Conservation (phyloP, 2,888 invertebrate species). For the Drosophila mercatorum region DNA sequence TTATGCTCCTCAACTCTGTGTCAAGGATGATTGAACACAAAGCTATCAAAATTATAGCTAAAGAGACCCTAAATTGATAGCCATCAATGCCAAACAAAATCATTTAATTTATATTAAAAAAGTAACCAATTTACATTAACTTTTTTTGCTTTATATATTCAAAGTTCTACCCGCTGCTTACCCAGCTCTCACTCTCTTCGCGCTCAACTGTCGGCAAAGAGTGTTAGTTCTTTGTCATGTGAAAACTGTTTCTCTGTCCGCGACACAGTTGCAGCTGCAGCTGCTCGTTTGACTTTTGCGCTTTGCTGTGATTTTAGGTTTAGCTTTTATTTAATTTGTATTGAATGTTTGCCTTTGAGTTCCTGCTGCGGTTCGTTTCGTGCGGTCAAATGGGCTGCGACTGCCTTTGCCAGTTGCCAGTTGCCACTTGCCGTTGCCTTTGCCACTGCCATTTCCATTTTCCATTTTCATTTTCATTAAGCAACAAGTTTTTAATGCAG, state of each 20-base stretch:
- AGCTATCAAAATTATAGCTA: too few relatives aligned
- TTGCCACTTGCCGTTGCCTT: background rate
- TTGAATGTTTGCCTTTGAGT: constrained; percentile 65
- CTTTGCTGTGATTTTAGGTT: constrained; percentile 34
- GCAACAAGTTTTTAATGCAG: constrained; percentile 69
- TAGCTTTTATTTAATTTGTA: constrained; percentile 65
- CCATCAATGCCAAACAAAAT: too few relatives aligned
- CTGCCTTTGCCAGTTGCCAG: background rate
- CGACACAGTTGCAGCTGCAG: constrained; percentile 3
- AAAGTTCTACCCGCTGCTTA: too few relatives aligned
- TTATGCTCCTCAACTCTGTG: too few relatives aligned
- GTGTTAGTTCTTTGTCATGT: background rate
- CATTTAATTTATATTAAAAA: too few relatives aligned
- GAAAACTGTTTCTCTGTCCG: background rate
- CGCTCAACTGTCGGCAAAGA: background rate
- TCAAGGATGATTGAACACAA: too few relatives aligned
- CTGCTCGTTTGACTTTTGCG: constrained; percentile 16
- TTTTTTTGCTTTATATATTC: too few relatives aligned
- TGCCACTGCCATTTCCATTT: constrained; percentile 14
- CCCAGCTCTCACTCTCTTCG: too few relatives aligned
- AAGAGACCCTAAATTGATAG: too few relatives aligned
- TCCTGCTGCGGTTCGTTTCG: constrained; percentile 46
- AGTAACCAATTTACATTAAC: too few relatives aligned
- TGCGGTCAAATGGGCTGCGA: constrained; percentile 16
- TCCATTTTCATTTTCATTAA: constrained; percentile 53